phyloP scores from a whole-genome alignment of 2,888 invertebrate species.

The Biston betularia region DNA sequence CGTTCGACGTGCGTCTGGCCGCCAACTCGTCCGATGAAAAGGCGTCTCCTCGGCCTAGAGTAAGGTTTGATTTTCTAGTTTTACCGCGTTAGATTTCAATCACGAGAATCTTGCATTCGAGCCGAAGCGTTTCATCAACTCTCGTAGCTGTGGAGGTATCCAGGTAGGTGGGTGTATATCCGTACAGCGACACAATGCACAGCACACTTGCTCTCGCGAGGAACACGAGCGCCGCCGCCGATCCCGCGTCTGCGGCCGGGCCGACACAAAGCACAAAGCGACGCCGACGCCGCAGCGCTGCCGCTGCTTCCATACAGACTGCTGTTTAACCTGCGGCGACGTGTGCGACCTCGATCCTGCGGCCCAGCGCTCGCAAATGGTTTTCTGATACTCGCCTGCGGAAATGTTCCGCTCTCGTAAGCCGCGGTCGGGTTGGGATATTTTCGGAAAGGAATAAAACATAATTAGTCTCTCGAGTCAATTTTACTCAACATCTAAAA shows the following conservation, averaged over 20 bases:
- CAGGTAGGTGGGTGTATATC: too few species aligned
- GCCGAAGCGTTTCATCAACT: too few species aligned
- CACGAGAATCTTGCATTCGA: too few species aligned
- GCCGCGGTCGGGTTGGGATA: conserved; percentile 10
- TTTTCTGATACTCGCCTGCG: conserved; percentile 35
- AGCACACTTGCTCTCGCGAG: background rate
- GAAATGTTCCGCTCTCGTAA: conserved; percentile 31
- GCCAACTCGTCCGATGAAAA: too few species aligned
- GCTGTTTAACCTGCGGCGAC: background rate
- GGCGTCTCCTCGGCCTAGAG: too few species aligned
- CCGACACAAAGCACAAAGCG: conserved; percentile 14
- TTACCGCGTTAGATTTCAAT: too few species aligned
- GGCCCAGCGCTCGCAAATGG: conserved; percentile 33
- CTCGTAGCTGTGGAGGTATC: too few species aligned
- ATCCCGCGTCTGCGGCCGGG: conserved; percentile 13
- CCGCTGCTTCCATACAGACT: conserved; percentile 8
- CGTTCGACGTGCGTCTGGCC: too few species aligned
- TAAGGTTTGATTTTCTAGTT: too few species aligned
- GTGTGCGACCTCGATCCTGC: conserved; percentile 19
- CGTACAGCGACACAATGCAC: background rate
- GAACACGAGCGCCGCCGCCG: conserved; percentile 11
- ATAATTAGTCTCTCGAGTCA: background rate
- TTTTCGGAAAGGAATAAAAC: conserved; percentile 7
- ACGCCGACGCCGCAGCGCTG: background rate
- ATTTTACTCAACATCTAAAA: background rate